Evolutionary conservation across 2,113 vertebrate genomes (phyloP).

Genomic region (Oenanthe oenanthe): DNA sequence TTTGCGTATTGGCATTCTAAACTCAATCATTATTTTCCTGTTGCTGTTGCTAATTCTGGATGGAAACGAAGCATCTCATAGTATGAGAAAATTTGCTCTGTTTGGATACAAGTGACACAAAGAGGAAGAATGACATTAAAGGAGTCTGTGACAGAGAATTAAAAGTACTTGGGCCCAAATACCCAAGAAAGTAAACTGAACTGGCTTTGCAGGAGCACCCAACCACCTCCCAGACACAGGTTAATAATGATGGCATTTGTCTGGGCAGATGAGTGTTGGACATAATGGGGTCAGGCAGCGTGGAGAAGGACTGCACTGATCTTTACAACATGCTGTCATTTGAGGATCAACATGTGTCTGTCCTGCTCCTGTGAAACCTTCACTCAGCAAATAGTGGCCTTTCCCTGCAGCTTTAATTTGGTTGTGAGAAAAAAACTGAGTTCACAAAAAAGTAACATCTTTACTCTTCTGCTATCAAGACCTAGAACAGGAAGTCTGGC

Average conservation of each 20-base stretch:
- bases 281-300: not conserved
- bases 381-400: not conserved
- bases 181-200: not conserved
- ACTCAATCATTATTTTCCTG: not conserved
- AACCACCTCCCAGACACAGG: not conserved
- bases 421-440: not conserved
- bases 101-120: not conserved
- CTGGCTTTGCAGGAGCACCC: not conserved
- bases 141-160: not conserved
- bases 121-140: not conserved
- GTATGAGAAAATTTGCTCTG: not conserved
- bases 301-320: not conserved
- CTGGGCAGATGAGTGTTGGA: not conserved
- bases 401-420: not conserved
- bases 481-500: not conserved
- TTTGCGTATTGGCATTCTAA: not conserved
- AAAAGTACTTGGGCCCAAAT: not conserved
- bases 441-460: not conserved
- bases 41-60: not conserved
- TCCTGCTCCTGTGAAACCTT: not conserved
- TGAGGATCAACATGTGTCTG: not conserved
- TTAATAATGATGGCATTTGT: slow-evolving; percentile 5
- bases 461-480: not conserved
- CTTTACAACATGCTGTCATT: not conserved
- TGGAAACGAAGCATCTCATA: not conserved